Evolutionary conservation across 2,888 invertebrate genomes (phyloP), one percentile per base, ranked within the genome.

Genomic region (Muschampia staudingeri): DNA sequence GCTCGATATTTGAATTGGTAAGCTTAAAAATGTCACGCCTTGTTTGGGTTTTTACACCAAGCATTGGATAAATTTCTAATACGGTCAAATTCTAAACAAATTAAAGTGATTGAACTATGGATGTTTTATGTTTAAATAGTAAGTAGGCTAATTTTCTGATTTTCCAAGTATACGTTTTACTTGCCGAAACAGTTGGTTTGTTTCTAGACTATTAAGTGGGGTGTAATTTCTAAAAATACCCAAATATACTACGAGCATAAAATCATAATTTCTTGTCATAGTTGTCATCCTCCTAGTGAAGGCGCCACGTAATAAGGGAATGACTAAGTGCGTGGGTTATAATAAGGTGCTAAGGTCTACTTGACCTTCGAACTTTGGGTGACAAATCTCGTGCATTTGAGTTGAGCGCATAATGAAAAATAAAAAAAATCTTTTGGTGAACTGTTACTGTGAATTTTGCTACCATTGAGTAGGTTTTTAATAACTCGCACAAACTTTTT

Each of bases 311-410:
- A 56, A 56, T 56, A 71, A 71, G 56, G 70, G 71, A 71, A 78
- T 78, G 78, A 78, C 71, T 78, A 56, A 78, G 42, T 56, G 71
- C 40, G 70, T 71, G 52, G 69, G 52, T 67, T 11, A 67, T 16
- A 70, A 40, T 25, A 40, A 78, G 78, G 71, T 78, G 78, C 71
- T 37, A 30, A 78, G 70, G 56, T 78, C 71, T 30, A 25, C 9
- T 56, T 78, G 78, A 78, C 71, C 78, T 71, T 78, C 52, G 40
- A 12, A 40, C 56, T 40, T 61, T 61, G 30, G n/a, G 56, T 75
- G 73, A 19, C 12, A 14, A 19, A 48, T 79, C 40, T 2, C 16
- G 5, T 65, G 4, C 11, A 44, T 11, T 44, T 44, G 44, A 9
- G 11, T 44, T 8, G 44, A 44, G 8, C 40, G 44, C 44, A 44